A percentile compares a stretch with the other conserved stretches of the same genome.
These are phyloP conservation scores for Centruroides vittatus DNA, from an alignment of 1,140 invertebrate species.

Conservation along the genomic window DNA sequence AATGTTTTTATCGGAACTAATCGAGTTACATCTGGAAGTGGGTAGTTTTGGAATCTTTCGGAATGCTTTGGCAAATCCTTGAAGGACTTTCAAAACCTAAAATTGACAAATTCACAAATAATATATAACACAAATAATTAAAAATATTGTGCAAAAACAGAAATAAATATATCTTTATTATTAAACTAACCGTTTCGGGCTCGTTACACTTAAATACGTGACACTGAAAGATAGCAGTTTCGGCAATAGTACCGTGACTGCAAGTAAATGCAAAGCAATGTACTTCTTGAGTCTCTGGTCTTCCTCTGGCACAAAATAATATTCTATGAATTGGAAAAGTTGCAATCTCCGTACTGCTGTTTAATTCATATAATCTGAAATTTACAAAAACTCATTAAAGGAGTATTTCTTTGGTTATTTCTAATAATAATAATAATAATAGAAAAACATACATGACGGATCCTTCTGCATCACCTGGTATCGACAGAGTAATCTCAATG, in stretches of 20 bases:
- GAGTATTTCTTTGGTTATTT: background rate
- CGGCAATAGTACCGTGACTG: constrained; percentile 71
- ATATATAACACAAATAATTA: no score
- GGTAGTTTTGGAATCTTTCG: constrained; percentile 19
- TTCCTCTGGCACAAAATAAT: constrained; percentile 83
- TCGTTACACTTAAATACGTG: constrained; percentile 93
- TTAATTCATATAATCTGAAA: constrained; percentile 72
- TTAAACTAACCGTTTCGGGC: constrained; percentile 80
- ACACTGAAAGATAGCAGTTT: constrained; percentile 85
- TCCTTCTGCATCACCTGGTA: constrained; percentile 71
- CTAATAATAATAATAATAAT: background rate
- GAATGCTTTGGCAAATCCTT: constrained; percentile 32
- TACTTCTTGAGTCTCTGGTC: constrained; percentile 61
- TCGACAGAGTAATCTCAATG: constrained; percentile 61
- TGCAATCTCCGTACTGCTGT: constrained; percentile 64
- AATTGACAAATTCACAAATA: no score
- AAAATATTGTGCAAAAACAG: no score
- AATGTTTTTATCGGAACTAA: constrained; percentile 13
- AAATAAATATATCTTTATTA: background rate
- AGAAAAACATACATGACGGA: constrained; percentile 36
- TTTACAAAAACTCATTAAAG: background rate
- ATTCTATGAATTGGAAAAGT: constrained; percentile 85
- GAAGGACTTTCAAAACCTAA: constrained; percentile 32
- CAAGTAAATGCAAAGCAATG: constrained; percentile 96
- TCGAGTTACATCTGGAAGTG: constrained; percentile 4